Base-by-base conservation (phyloP, 2,113 vertebrate species). In the Petaurus breviceps region DNA sequence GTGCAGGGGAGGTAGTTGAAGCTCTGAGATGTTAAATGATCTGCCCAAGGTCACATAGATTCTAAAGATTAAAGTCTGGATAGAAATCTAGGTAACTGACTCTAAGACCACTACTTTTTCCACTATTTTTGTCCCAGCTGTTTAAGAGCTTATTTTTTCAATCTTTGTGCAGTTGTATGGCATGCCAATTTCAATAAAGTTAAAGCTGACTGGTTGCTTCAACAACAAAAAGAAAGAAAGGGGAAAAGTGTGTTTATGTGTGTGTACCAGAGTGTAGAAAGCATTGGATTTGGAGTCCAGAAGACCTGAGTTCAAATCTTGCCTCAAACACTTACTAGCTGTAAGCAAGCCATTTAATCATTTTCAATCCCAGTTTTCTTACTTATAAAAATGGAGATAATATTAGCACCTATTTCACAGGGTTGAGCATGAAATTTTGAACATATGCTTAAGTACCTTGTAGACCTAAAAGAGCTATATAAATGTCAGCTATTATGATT, bases 31-130 rank as follows among this genome's bases (percentile, higher is more conserved):
- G 91, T 93, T 94, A 91, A 91, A 25, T 77, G 57, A 92, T 6
- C 92, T 94, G 89, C n/a, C 91, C 50, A 96, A 92, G 31, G 46
- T 92, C 47, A 96, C 51, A 92, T 26, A 90, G 8, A 94, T 11
- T 61, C 10, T 11, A 31, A 61, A 26, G 26, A 24, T 61, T 61
- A 61, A 61, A 61, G 26, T 61, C 26, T 61, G 55, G 28, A 61
- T 61, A 26, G 26, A 31, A 31, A 61, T 61, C 55, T 61, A 61
- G 28, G 55, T 61, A 28, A 10, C 7, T 61, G 55, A 61, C 55
- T 28, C 10, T 25, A 61, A 61, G 55, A 55, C 8, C 26, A 61
- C 9, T 55, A 28, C 7, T 31, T 61, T 61, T 61, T 31, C 55
- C 28, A 31, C 55, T 61, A 61, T 31, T 61, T 61, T 61, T 31